Base-by-base conservation (phyloP, 2,797 vertebrate genomes). In the Cryptoblepharus egeriae region DNA sequence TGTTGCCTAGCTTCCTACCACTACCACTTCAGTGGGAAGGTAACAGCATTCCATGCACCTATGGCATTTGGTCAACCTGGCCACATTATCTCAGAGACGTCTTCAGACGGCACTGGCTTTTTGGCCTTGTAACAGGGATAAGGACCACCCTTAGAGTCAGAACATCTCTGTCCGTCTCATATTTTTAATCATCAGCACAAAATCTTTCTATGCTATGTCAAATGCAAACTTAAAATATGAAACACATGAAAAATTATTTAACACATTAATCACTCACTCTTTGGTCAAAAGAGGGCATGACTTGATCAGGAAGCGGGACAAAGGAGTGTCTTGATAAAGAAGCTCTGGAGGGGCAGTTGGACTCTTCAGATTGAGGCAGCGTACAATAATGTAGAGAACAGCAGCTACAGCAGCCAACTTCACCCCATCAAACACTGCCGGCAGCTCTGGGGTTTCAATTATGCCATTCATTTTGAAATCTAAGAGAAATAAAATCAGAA, bases 351-450 rank as follows among this genome's bases (percentile, higher is more conserved):
- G 91, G 2, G 95, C 96, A 0, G 97, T 97, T 1, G 97, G 95
- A 86, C 98, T 99, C 93, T 97, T 98, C 73, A 99, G 95, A 92
- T 99, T 99, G 87, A 99, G 93, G 88, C 96, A 97, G 73, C 98
- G 97, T 82, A 99, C 98, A 1, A 99, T 96, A 87, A 99, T 89
- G 24, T 99, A 99, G 0, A 99, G 96, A 75, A 97, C 93, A 0
- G 98, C 96, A 4, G 98, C 97, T 42, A 99, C 97, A 0, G 97
- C 98, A 0, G 98, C 98, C 82, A 99, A 92, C 93, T 98, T 99
- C 95, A 99, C 93, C 83, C 98, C 98, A 2, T 99, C 97, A 84
- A 98, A 98, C 92, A 99, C 97, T 3, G 97, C 98, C 0, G 97
- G 98, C 93, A 99, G 96, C 94, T 99, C 96, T 0, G 95, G 90